Evolutionary conservation across 2,113 vertebrate species (phyloP).

Genomic region (Canis aureus): DNA sequence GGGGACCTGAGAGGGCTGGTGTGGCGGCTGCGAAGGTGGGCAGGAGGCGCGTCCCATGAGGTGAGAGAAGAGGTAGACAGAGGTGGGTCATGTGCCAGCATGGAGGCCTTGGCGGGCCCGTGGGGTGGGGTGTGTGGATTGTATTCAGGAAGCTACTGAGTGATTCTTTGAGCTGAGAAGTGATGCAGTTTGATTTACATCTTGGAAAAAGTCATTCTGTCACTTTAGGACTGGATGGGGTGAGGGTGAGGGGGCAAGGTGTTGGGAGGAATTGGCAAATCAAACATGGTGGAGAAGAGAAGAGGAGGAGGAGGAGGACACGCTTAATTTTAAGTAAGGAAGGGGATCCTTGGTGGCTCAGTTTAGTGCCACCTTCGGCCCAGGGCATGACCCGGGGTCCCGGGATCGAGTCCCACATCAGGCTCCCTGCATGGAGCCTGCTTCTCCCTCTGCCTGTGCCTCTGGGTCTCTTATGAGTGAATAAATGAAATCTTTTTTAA

Average conservation of each 20-base stretch:
- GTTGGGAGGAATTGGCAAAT: neutral
- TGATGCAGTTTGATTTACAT: neutral
- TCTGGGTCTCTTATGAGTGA: no score
- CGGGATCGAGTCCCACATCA: no score
- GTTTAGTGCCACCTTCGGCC: no score
- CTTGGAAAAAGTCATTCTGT: neutral
- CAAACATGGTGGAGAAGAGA: neutral
- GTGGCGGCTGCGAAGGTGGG: no score
- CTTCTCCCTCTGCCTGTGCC: no score
- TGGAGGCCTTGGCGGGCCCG: no score
- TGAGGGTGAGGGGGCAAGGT: no score
- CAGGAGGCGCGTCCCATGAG: fast-evolving
- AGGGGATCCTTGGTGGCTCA: no score
- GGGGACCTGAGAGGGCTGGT: fast-evolving
- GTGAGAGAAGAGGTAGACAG: neutral
- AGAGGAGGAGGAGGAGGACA: no score
- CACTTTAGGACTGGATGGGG: neutral
- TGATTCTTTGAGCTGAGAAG: neutral
- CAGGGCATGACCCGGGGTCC: no score
- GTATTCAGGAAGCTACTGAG: neutral
- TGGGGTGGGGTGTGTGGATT: neutral
- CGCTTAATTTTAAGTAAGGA: neutral
- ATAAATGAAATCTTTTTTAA: no score
- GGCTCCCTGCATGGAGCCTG: no score
- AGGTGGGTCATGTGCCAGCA: fast-evolving